Conservation (phyloP, 2,797 vertebrate species). For the Pangasius larnaudii region DNA sequence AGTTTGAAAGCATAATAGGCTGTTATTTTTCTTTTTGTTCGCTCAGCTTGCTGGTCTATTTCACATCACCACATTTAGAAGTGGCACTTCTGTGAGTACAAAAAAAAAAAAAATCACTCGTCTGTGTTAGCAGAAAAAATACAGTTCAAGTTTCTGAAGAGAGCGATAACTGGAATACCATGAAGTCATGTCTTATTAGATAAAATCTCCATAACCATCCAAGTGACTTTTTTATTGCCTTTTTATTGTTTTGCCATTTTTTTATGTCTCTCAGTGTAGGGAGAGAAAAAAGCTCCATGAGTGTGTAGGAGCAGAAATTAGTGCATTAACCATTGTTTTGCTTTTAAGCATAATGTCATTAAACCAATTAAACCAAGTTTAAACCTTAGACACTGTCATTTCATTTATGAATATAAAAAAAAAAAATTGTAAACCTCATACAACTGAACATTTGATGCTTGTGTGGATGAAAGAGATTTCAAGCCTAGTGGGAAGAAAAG, state of each 20-base stretch:
- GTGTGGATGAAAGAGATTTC: not conserved
- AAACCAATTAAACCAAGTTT: not conserved
- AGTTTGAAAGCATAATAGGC: slow-evolving; percentile 28
- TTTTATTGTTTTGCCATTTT: not conserved
- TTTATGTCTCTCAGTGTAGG: not conserved
- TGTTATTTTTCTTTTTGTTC: slow-evolving; percentile 1
- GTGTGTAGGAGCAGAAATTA: not conserved
- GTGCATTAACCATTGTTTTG: not conserved
- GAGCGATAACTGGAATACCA: not conserved
- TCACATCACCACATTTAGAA: slow-evolving; percentile 18
- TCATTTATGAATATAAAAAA: not conserved
- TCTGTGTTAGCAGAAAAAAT: slow-evolving; percentile 1
- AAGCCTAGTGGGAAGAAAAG: not conserved
- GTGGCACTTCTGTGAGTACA: not conserved
- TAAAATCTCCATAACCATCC: slow-evolving; percentile 4
- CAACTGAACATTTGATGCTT: not conserved
- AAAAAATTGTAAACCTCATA: too few species aligned
- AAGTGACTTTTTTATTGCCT: not conserved
- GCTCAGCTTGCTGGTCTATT: too few species aligned
- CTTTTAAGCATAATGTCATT: not conserved
- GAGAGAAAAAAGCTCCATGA: not conserved
- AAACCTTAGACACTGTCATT: not conserved
- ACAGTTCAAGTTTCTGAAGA: not conserved
- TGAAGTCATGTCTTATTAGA: not conserved
- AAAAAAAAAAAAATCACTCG: not conserved